Evolutionary conservation across 2,113 vertebrate species (phyloP).

Genomic region (Sylvia atricapilla): DNA sequence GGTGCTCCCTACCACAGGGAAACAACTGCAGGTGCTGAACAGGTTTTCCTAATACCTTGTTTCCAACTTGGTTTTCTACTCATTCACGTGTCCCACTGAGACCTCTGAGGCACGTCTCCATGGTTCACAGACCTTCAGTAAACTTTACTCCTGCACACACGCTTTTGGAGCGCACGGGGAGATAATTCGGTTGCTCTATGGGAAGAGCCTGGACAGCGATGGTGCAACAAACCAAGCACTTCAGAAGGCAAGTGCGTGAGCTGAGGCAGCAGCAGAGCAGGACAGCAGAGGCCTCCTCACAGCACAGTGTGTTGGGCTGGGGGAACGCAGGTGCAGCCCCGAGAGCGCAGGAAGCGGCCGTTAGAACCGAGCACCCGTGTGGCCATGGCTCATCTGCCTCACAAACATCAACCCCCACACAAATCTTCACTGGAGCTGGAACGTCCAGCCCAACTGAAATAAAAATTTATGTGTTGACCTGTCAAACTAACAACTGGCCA

Average conservation of each 20-base stretch:
- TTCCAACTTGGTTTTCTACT: neutral
- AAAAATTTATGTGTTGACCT: neutral
- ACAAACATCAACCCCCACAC: neutral
- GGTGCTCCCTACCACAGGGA: neutral
- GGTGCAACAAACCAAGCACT: neutral
- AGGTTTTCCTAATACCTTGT: neutral
- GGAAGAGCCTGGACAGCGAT: neutral
- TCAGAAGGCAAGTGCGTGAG: neutral
- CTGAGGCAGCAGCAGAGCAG: neutral
- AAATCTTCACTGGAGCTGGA: neutral
- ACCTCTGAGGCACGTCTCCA: neutral
- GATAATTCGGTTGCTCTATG: accelerated
- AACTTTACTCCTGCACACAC: neutral
- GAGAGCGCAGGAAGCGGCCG: neutral
- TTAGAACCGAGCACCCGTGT: neutral
- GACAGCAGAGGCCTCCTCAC: neutral
- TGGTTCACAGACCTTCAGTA: neutral
- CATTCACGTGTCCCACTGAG: neutral
- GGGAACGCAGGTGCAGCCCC: slow-evolving; percentile 14
- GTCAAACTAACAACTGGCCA: neutral
- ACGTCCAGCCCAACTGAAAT: neutral
- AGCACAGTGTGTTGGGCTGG: neutral
- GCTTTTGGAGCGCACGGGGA: neutral
- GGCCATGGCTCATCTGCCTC: neutral
- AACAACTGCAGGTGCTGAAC: neutral